Evolutionary conservation across 2,113 vertebrate genomes (phyloP), one percentile per base, ranked within the genome.

Genomic region (Hydrolagus affinis): DNA sequence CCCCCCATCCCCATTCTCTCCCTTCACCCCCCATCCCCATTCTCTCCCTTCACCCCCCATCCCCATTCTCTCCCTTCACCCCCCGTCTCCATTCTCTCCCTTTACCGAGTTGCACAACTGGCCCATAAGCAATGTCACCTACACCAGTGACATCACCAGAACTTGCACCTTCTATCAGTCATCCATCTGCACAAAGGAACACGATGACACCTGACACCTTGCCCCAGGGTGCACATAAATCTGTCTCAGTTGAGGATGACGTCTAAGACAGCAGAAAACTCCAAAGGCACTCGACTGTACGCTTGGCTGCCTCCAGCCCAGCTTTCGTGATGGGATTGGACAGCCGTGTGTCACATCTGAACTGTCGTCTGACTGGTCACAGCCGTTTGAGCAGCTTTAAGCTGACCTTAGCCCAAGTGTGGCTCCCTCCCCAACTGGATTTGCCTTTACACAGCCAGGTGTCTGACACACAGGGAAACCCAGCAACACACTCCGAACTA

Each of bases 211-310:
- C 6, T 83, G 66, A 83, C 78, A 68, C 23, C 6, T 83, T 83
- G 25, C 78, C 60, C 8, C 78, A 66, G 62, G 78, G 32, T 28
- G 32, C 60, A 64, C 7, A 83, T 83, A 83, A 83, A 83, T 64
- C 62, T 68, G 60, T 68, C 62, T 66, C 23, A 32, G 59, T 83
- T 83, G 25, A 83, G 3, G 60, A 21, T 83, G 78, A 83, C 78
- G 25, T 83, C 78, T 68, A 83, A 83, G 78, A 21, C 62, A 83
- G 60, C 25, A 68, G 25, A 83, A 30, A 83, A 28, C 66, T 83
- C 25, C 28, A 30, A 64, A 83, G 62, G 78, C 78, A 83, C 32
- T 83, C 62, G 66, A 83, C 66, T 32, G 28, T 28, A 68, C 8
- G 62, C 78, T 68, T 83, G 60, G 32, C 60, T 83, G 78, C 78